Conservation (phyloP, 2,888 invertebrate genomes). For the Orgyia antiqua region DNA sequence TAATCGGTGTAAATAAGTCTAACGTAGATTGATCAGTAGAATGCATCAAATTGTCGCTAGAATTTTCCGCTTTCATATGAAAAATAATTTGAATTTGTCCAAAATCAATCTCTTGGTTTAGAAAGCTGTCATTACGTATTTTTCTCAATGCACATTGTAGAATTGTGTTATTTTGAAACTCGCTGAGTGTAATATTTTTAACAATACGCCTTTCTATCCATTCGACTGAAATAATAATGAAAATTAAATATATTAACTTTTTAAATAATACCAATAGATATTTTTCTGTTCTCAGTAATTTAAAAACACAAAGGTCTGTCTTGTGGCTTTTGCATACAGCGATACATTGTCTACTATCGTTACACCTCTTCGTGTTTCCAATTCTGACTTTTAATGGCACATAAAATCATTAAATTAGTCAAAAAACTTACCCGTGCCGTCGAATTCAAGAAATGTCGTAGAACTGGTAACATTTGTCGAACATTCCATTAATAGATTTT, state of each 20-base stretch:
- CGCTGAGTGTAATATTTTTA: neutral
- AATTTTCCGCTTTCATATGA: neutral
- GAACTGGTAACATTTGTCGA: neutral
- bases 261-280: too few relatives aligned
- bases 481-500: neutral
- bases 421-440: neutral
- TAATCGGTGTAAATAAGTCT: neutral
- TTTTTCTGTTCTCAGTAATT: too few relatives aligned
- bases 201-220: neutral
- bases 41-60: neutral
- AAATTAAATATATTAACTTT: neutral
- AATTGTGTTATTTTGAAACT: neutral
- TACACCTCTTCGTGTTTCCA: too few relatives aligned
- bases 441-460: neutral
- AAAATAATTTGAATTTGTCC: neutral
- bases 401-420: too few relatives aligned
- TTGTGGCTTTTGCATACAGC: too few relatives aligned
- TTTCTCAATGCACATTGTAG: neutral
- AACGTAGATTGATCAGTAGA: neutral
- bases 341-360: too few relatives aligned
- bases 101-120: neutral
- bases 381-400: too few relatives aligned
- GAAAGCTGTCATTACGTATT: neutral
- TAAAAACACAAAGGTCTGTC: too few relatives aligned
- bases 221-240: conserved; percentile 4